A percentile compares a stretch with the other conserved stretches of the same genome.
These are phyloP conservation scores for Anarrhichthys ocellatus DNA, from an alignment of 2,113 vertebrate species.

Conservation along the genomic window DNA sequence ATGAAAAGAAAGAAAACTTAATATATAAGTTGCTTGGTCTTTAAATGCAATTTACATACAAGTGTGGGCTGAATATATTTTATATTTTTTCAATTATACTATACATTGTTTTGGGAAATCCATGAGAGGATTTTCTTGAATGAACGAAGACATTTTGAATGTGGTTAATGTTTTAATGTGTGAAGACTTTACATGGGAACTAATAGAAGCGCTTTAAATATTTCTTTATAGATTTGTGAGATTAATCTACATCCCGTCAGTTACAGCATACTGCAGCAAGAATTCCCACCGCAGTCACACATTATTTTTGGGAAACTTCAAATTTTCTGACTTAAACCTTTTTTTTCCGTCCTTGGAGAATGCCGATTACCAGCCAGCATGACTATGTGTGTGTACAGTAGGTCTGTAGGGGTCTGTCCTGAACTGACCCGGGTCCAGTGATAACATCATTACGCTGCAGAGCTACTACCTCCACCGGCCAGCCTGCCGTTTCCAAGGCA, in stretches of 20 bases:
- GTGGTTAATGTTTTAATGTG: background rate
- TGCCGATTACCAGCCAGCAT: conserved; percentile 12
- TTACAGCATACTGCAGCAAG: background rate
- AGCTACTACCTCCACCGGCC: conserved; percentile 47
- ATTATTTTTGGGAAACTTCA: background rate
- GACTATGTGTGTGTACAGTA: conserved; percentile 43
- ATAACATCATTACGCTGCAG: conserved; percentile 73
- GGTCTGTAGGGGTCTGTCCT: conserved; percentile 67
- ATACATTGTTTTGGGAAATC: too few relatives aligned
- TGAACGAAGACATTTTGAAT: background rate
- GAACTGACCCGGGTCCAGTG: conserved; percentile 66
- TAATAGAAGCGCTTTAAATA: background rate
- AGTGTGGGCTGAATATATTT: too few relatives aligned
- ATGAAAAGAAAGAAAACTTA: too few relatives aligned
- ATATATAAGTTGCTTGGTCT: too few relatives aligned
- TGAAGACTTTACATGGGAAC: background rate
- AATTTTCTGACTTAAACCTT: conserved; percentile 8
- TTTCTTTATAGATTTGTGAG: background rate
- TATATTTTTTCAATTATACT: too few relatives aligned
- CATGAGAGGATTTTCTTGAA: too few relatives aligned
- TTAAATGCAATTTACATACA: too few relatives aligned
- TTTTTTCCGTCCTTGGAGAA: conserved; percentile 9
- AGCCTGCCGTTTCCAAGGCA: conserved; percentile 78
- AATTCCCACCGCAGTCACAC: background rate
- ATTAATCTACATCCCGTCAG: background rate